These are phyloP conservation scores for Oryzias sinensis DNA, from an alignment of 2,797 vertebrate genomes.

Conservation along the genomic window DNA sequence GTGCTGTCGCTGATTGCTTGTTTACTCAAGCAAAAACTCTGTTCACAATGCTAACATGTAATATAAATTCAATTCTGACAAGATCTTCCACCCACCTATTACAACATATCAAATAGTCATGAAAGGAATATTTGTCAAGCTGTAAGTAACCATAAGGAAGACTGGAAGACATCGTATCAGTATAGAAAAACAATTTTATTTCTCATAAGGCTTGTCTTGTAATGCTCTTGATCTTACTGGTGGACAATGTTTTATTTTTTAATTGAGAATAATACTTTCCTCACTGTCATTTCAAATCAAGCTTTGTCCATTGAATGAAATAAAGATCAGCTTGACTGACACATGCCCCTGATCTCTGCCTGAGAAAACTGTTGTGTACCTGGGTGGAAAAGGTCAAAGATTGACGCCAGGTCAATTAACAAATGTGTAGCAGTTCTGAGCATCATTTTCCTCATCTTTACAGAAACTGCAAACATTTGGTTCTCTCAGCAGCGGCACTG, in stretches of 20 bases:
- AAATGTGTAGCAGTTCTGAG: slow-evolving; percentile 65
- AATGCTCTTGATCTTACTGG: slow-evolving; percentile 72
- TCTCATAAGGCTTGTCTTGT: slow-evolving; percentile 77
- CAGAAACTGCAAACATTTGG: slow-evolving; percentile 55
- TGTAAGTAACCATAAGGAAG: slow-evolving; percentile 43
- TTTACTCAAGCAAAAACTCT: slow-evolving; percentile 62
- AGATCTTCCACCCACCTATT: slow-evolving; percentile 51
- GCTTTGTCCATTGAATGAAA: slow-evolving; percentile 43
- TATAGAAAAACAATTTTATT: slow-evolving; percentile 82
- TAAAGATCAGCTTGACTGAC: slow-evolving; percentile 55
- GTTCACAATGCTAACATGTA: slow-evolving; percentile 59
- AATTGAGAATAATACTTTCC: slow-evolving; percentile 62
- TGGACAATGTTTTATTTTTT: slow-evolving; percentile 65
- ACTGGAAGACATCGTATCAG: slow-evolving; percentile 64
- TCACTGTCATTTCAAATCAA: slow-evolving; percentile 55
- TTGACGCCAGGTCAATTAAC: slow-evolving; percentile 37
- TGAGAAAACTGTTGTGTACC: slow-evolving; percentile 33
- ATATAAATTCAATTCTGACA: slow-evolving; percentile 60
- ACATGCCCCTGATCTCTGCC: slow-evolving; percentile 43
- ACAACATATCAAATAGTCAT: slow-evolving; percentile 52
- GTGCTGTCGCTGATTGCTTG: slow-evolving; percentile 62
- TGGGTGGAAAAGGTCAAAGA: slow-evolving; percentile 33
- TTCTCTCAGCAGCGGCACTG: slow-evolving; percentile 44
- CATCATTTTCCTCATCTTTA: slow-evolving; percentile 67
- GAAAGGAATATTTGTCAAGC: slow-evolving; percentile 46